Evolutionary conservation across 2,888 invertebrate genomes (phyloP).

Genomic region (Azorinus chamasolen): DNA sequence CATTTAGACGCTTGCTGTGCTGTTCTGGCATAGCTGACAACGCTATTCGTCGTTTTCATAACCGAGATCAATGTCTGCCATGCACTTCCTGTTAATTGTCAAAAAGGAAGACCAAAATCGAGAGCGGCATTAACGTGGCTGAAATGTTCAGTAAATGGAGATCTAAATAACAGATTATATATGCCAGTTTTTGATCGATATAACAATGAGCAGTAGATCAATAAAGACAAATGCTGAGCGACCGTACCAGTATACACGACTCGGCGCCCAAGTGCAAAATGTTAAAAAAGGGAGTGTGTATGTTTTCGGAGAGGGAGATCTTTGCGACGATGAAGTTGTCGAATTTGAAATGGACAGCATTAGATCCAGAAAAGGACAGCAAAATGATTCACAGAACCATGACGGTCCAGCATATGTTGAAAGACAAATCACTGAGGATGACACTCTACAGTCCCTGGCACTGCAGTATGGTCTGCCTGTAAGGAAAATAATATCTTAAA

Average conservation of each 20-base stretch:
- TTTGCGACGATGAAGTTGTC: slow-evolving; percentile 71
- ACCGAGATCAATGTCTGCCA: slow-evolving; percentile 50
- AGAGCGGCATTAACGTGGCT: no score
- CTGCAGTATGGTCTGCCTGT: slow-evolving; percentile 83
- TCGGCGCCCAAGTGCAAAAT: slow-evolving; percentile 78
- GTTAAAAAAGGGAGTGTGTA: slow-evolving; percentile 79
- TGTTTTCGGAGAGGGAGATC: slow-evolving; percentile 79
- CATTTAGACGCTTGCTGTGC: no score
- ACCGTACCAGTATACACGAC: slow-evolving; percentile 39
- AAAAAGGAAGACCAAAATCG: slow-evolving; percentile 1
- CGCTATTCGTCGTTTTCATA: no score
- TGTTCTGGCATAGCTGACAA: no score
- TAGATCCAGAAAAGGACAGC: slow-evolving; percentile 66
- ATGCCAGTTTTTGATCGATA: background rate
- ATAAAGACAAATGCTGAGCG: slow-evolving; percentile 29
- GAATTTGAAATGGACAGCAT: slow-evolving; percentile 80
- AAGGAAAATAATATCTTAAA: no score
- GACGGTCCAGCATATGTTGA: slow-evolving; percentile 72
- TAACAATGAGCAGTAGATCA: slow-evolving; percentile 32
- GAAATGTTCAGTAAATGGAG: no score
- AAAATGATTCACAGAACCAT: slow-evolving; percentile 32
- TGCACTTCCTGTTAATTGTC: slow-evolving; percentile 70
- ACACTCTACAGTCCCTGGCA: slow-evolving; percentile 79
- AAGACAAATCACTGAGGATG: slow-evolving; percentile 76
- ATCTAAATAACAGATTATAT: no score